Base-by-base conservation (phyloP, 1,140 invertebrate genomes). In the Eufriesea mexicana region DNA sequence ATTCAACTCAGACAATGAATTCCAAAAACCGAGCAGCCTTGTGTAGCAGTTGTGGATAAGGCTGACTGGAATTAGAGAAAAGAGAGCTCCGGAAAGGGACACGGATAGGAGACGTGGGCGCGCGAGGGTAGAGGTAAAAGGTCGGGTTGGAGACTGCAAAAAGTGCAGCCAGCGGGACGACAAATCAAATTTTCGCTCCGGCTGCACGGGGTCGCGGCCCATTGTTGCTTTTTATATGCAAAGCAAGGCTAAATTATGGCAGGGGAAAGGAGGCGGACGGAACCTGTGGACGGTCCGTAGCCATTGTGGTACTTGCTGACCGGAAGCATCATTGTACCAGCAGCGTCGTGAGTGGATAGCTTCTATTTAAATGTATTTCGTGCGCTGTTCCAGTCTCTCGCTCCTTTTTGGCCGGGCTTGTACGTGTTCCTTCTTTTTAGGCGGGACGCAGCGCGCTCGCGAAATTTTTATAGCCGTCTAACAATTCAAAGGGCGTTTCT, bases 141-240 rank as follows among this genome's bases (percentile, higher is more conserved):
- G 83, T 66, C 64, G 83, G 59, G 12, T 8, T 20, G 51, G 66
- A 28, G 71, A 77, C 14, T 62, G 66, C 66, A 89, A 90, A 90
- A 90, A 90, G 86, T 89, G 84, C 84, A 90, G 86, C 86, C 77
- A 84, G 75, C 84, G 68, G 84, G 82, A 86, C 88, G 90, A 91
- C 91, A 91, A 91, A 91, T 91, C 90, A 91, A 91, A 91, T 91
- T 91, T 90, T 91, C 88, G 84, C 90, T 87, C 89, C 68, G 85
- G 54, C 85, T 83, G 86, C 84, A 59, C 83, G 84, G 83, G 85
- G 79, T 79, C 87, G 83, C 57, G 84, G 85, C 76, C 91, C 89
- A 91, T 91, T 91, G 91, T 91, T 91, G 89, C 91, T 91, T 91
- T 91, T 91, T 91, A 91, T 90, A 91, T 91, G 91, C 90, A 91